Base-by-base conservation (phyloP, 2,797 vertebrate species). In the Adrianichthys oophorus region DNA sequence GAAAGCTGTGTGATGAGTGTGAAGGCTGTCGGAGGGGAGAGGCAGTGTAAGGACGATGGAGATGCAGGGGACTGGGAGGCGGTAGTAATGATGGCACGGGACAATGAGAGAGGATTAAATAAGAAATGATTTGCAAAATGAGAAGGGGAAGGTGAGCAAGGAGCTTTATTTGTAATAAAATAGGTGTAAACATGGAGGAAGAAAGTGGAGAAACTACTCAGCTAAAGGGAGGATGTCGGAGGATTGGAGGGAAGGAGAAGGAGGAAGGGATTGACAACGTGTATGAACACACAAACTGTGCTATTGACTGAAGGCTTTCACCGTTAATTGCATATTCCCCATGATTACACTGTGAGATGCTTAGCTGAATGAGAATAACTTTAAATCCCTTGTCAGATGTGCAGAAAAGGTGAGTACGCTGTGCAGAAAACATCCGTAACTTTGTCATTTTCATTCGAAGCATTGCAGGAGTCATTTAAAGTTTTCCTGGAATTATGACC, bases 281-380 rank as follows among this genome's bases (percentile, higher is more conserved):
- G 70, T 75, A 65, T 73, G 82, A 82, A 83, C 72, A 78, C 82
- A 88, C 79, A 87, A 65, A 74, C 78, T 59, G 76, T 74, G 77
- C 59, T 91, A 75, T 90, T 91, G 84, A 89, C 88, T 78, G 72
- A 90, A 87, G 82, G 84, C 78, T 89, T 89, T 85, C 64, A 64
- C 49, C 6, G 83, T 88, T 90, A 90, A 91, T 91, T 91, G 86
- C 88, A 88, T 87, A 87, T 89, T 90, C 81, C 56, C 78, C 76
- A 70, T 85, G 85, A 90, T 80, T 89, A 79, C 81, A 69, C 63
- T 73, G 70, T 71, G 79, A 78, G 81, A 71, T 17, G 73, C 65
- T 66, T 68, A 37, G 49, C 72, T 83, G 85, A 82, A 87, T 88
- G 76, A 87, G 59, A 89, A 90, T 86, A 72, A 76, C 49, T 52